Evolutionary conservation across 2,888 invertebrate species (phyloP), one percentile per base, ranked within the genome.

Genomic region (Phlogophora meticulosa): DNA sequence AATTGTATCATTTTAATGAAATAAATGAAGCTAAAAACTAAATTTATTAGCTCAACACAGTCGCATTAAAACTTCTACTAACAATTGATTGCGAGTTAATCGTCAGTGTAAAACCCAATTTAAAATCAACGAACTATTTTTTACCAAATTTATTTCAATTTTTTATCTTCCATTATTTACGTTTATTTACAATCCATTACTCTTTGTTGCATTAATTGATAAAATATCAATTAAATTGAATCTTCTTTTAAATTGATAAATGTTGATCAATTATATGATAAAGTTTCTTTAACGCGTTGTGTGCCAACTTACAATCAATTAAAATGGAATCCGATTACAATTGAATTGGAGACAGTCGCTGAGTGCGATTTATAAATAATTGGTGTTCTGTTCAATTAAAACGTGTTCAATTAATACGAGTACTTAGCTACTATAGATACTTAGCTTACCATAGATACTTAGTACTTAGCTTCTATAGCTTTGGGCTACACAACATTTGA

Each of bases 181-280:
- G 11, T 65, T 52, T 56, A 55, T 67, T 65, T 45, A 22, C 15
- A 52, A 45, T 22, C n/a, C 46, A 74, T 67, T 43, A 61, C 42
- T 53, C 52, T 60, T 38, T 42, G 15, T 36, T 58, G 60, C 67
- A 61, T 42, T 13, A 45, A 56, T 55, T 24, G 51, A 46, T 43
- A 36, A 75, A 55, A 51, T 17, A 79, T 64, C 46, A 71, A 64
- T 79, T 58, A 46, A 20, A 66, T 58, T 48, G 22, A 64, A 63
- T 53, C 24, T 63, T 64, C n/a, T 59, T 40, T 46, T 24, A 56
- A 58, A 66, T 64, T 40, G 46, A 68, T 48, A 62, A 53, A 22
- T 59, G 46, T 60, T 55, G 53, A 66, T 70, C 62, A 70, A 82
- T 80, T 67, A 80, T 48, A 67, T 76, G 66, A 72, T 64, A 57